Percentiles rank a stretch among this genome's conserved stretches.
Evolutionary conservation across 2,888 invertebrate species (phyloP).

Genomic region (Exocentrus adspersus): DNA sequence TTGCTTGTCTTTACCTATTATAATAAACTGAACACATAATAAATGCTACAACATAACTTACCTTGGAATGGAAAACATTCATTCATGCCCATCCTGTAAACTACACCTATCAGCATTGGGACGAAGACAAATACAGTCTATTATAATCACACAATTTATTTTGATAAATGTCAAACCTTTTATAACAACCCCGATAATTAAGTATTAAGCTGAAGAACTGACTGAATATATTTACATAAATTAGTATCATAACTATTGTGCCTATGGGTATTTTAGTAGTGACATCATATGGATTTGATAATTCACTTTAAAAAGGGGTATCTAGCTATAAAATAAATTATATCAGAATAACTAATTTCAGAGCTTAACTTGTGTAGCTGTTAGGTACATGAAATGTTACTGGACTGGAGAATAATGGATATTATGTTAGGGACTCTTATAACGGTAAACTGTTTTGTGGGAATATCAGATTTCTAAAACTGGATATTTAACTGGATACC

Average conservation of each 20-base stretch:
- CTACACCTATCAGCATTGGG: not conserved
- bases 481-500: too few relatives aligned
- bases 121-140: constrained; percentile 7
- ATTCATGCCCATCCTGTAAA: too few relatives aligned
- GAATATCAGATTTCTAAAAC: too few relatives aligned
- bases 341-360: not conserved
- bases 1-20: too few relatives aligned
- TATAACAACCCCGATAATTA: constrained; percentile 11
- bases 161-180: constrained; percentile 12
- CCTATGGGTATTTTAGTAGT: not conserved
- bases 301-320: constrained; percentile 7
- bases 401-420: too few relatives aligned
- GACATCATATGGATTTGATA: constrained; percentile 2
- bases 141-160: constrained; percentile 12
- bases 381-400: too few relatives aligned
- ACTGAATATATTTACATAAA: constrained; percentile 19
- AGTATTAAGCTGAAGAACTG: constrained; percentile 2
- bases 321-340: not conserved
- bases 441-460: too few relatives aligned
- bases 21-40: too few relatives aligned
- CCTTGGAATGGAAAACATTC: too few relatives aligned
- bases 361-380: not conserved
- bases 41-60: too few relatives aligned
- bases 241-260: not conserved
- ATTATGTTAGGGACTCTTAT: too few relatives aligned